These are phyloP conservation scores for Drosophila multiciliata DNA, from an alignment of 2,888 invertebrate genomes.

Conservation along the genomic window DNA sequence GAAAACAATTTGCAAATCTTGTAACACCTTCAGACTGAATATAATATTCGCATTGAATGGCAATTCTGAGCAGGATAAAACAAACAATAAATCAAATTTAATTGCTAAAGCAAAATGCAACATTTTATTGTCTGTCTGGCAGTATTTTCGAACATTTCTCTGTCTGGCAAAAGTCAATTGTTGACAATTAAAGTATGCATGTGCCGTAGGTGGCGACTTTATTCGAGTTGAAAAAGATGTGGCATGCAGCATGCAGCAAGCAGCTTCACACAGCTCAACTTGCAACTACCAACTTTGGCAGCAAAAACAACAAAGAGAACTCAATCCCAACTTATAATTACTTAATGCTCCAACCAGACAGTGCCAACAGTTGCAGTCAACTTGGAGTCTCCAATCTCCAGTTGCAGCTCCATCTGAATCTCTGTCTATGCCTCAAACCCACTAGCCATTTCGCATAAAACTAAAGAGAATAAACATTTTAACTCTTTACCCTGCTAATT, in stretches of 20 bases:
- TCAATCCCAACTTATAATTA: conserved; percentile 70
- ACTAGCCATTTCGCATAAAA: conserved; percentile 38
- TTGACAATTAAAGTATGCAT: conserved; percentile 74
- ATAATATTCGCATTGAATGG: conserved; percentile 9
- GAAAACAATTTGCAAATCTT: conserved; percentile 8
- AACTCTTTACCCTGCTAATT: conserved; percentile 56
- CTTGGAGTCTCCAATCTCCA: neutral
- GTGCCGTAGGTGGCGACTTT: conserved; percentile 45
- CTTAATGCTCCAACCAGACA: conserved; percentile 63
- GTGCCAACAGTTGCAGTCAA: conserved; percentile 15
- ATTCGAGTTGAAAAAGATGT: neutral
- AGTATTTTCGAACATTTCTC: conserved; percentile 1
- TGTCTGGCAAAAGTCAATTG: conserved; percentile 60
- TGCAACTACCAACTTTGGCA: conserved; percentile 58
- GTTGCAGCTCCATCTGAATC: conserved; percentile 14
- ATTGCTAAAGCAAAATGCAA: conserved; percentile 40
- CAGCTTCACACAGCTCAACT: conserved; percentile 32
- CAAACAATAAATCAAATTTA: conserved; percentile 43
- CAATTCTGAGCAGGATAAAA: conserved; percentile 34
- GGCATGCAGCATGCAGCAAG: conserved; percentile 36
- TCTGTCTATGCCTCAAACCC: conserved; percentile 26
- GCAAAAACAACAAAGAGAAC: conserved; percentile 42
- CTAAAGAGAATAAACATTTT: conserved; percentile 74
- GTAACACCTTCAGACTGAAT: conserved; percentile 7
- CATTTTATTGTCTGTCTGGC: conserved; percentile 33